phyloP scores from a whole-genome alignment of 2,888 invertebrate genomes.

The Phaonia tiefii region DNA sequence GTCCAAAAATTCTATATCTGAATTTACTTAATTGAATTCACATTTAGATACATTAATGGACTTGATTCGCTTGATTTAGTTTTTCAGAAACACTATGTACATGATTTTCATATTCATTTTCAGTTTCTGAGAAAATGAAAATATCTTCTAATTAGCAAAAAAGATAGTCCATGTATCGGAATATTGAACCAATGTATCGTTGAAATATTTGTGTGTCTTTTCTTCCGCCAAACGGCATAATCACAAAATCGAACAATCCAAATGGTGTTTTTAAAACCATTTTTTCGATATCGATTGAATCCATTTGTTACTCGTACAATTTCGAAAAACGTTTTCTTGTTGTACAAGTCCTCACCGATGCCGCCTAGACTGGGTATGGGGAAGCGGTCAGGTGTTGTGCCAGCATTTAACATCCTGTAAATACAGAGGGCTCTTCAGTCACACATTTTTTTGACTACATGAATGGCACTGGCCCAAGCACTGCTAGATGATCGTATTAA shows the following conservation, averaged over 20 bases:
- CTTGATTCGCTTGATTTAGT: conserved; percentile 66
- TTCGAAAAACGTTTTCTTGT: background rate
- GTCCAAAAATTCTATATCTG: too few relatives aligned
- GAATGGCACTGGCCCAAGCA: conserved; percentile 53
- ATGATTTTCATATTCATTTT: conserved; percentile 66
- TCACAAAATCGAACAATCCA: conserved; percentile 74
- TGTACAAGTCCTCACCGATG: conserved; percentile 16
- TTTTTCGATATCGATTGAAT: conserved; percentile 73
- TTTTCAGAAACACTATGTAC: conserved; percentile 64
- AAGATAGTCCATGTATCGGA: conserved; percentile 69
- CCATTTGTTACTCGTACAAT: conserved; percentile 60
- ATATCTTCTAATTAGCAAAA: conserved; percentile 73
- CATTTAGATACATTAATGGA: conserved; percentile 68
- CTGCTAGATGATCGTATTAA: conserved; percentile 51
- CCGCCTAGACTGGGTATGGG: conserved; percentile 46
- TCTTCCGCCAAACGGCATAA: conserved; percentile 71
- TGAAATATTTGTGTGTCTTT: conserved; percentile 77
- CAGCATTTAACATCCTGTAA: conserved; percentile 41
- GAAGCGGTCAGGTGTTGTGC: conserved; percentile 52
- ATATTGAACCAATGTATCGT: conserved; percentile 73
- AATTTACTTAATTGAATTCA: too few relatives aligned
- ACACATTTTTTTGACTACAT: conserved; percentile 50
- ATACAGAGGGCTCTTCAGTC: conserved; percentile 54
- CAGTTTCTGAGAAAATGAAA: conserved; percentile 67
- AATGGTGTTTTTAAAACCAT: conserved; percentile 77